Base-by-base conservation (phyloP, 2,888 invertebrate genomes). In the Endotricha flammealis region DNA sequence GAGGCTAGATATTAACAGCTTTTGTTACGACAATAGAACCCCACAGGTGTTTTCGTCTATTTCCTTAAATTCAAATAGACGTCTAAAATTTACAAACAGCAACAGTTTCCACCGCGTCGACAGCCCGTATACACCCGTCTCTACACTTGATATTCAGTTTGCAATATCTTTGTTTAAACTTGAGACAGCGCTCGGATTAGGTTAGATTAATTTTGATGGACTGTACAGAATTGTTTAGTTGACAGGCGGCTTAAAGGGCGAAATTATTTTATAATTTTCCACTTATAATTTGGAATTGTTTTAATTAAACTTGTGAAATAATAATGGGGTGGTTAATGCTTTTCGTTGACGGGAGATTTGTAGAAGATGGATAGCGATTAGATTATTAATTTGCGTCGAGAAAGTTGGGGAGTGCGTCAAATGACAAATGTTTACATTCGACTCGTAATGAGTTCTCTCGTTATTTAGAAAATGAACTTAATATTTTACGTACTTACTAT, bases 181-280 rank as follows among this genome's bases (percentile, higher is more conserved):
- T 64, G 66, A 79, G 74, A 76, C 79, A 67, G 73, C 52, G 64
- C 56, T 42, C 42, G 80, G 76, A 81, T 82, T 79, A 75, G 73
- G 79, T 71, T 78, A 80, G 79, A 86, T 83, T 83, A 85, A 85
- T 83, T 81, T 77, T 82, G 85, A 83, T 82, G 75, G 81, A 82
- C 85, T 79, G 74, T 64, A 70, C 68, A 64, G 71, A 77, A 83
- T 81, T 81, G 81, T 80, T 76, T 64, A 68, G 75, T 65, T 76
- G 81, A 81, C 83, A 82, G 78, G 50, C 58, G 67, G 74, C 68
- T 80, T 78, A 66, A 59, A 67, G 66, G 61, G 57, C 46, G 51
- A 77, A 79, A 79, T 81, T 68, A 81, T 81, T 72, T 74, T 58
- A 73, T 73, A 75, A 81, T 75, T 76, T 74, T 66, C 67, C 48